Conservation (phyloP, 2,888 invertebrate genomes). For the Drosophila nr. medialis region DNA sequence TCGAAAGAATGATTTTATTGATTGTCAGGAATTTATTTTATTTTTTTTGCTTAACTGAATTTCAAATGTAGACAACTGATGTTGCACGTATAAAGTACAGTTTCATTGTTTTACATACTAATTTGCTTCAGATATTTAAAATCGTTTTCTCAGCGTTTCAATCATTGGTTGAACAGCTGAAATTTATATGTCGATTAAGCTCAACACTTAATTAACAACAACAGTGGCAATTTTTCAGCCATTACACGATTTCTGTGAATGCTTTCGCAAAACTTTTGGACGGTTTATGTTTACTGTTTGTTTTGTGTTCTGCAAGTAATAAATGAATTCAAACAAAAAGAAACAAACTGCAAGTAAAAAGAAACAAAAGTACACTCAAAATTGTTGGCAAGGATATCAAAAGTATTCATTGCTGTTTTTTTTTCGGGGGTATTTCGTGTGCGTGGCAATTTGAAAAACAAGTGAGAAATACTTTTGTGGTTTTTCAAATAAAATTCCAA, state of each 20-base stretch:
- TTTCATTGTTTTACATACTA: neutral
- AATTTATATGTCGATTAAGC: constrained; percentile 26
- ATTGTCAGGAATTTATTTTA: neutral
- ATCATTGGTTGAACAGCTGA: neutral
- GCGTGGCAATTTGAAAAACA: constrained; percentile 5
- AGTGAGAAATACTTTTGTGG: constrained; percentile 59
- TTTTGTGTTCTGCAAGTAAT: constrained; percentile 13
- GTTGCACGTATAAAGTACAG: neutral
- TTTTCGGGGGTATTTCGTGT: constrained; percentile 26
- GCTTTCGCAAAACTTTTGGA: constrained; percentile 47
- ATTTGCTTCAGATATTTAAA: neutral
- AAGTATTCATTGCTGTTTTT: constrained; percentile 30
- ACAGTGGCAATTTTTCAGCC: constrained; percentile 29
- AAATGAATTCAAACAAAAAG: constrained; percentile 40
- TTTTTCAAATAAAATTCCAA: constrained; percentile 62
- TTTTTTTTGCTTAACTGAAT: neutral
- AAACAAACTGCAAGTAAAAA: neutral
- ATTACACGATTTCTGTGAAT: constrained; percentile 47
- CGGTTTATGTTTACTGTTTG: neutral
- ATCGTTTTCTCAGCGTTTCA: neutral
- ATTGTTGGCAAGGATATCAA: constrained; percentile 42
- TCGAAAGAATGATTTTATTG: neutral
- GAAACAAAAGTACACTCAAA: constrained; percentile 2
- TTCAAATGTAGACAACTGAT: neutral
- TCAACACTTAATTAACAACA: constrained; percentile 39